Conservation (phyloP, 2,888 invertebrate genomes). For the Conomelus anceps region DNA sequence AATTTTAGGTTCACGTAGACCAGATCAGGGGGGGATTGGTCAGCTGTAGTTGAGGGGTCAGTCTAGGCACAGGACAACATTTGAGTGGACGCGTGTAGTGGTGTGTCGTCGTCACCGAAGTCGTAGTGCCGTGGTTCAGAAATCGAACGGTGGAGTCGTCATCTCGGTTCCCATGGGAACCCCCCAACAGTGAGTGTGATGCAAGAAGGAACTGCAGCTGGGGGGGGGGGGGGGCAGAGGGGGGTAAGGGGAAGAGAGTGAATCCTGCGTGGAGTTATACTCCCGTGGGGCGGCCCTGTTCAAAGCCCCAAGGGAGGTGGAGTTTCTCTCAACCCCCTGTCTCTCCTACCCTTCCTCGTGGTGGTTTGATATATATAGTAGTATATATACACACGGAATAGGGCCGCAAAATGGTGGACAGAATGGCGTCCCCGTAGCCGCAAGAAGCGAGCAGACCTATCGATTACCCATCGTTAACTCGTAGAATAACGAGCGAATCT, state of each 20-base stretch:
- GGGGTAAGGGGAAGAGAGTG: slow-evolving; percentile 34
- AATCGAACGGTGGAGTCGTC: slow-evolving; percentile 28
- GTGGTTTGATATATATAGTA: slow-evolving; percentile 15
- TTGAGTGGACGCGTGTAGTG: neutral
- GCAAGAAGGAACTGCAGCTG: neutral
- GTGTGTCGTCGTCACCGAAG: neutral
- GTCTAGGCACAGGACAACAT: too few species aligned
- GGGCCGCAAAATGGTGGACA: slow-evolving; percentile 10
- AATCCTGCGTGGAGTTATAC: slow-evolving; percentile 28
- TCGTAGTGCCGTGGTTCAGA: slow-evolving; percentile 15
- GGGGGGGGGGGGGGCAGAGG: slow-evolving; percentile 37
- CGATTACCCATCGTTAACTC: slow-evolving; percentile 10
- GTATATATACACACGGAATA: neutral
- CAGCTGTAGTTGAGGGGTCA: too few species aligned
- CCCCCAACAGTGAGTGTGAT: too few species aligned
- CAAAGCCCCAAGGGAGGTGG: slow-evolving; percentile 46
- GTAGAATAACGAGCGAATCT: slow-evolving; percentile 7
- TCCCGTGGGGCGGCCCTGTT: slow-evolving; percentile 41
- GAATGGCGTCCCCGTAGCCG: neutral
- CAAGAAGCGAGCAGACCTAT: slow-evolving; percentile 5
- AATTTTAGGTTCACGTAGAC: too few species aligned
- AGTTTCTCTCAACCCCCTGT: slow-evolving; percentile 29
- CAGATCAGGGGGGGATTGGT: too few species aligned
- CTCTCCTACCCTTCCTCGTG: slow-evolving; percentile 22
- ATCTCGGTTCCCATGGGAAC: slow-evolving; percentile 51